phyloP scores from a whole-genome alignment of 2,797 vertebrate genomes.

The Delichon dasypus region DNA sequence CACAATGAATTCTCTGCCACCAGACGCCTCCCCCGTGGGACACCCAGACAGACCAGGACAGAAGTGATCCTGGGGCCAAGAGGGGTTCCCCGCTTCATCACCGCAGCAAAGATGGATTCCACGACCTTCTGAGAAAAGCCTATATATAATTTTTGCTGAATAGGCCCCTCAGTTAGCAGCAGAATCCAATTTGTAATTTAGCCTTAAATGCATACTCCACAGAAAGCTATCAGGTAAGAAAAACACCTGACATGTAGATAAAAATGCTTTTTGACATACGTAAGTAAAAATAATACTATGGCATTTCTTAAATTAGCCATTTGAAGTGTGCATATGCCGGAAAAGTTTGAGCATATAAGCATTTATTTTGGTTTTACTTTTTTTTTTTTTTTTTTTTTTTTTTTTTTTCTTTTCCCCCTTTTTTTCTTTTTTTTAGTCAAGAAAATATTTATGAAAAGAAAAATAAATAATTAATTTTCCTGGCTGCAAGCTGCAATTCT shows the following conservation, averaged over 20 bases:
- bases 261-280: slow-evolving; percentile 72
- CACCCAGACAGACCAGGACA: background rate
- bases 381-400: background rate
- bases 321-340: background rate
- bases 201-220: slow-evolving; percentile 71
- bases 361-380: slow-evolving; percentile 21
- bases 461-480: slow-evolving; percentile 77
- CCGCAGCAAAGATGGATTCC: slow-evolving; percentile 37
- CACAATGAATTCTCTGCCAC: background rate
- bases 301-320: slow-evolving; percentile 72
- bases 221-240: slow-evolving; percentile 61
- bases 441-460: slow-evolving; percentile 73
- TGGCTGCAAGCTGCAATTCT: slow-evolving; percentile 62
- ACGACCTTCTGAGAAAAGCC: slow-evolving; percentile 58
- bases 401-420: background rate
- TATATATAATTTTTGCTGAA: slow-evolving; percentile 69
- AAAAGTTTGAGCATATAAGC: slow-evolving; percentile 34
- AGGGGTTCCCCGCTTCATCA: slow-evolving; percentile 52
- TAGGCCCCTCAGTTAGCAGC: slow-evolving; percentile 65
- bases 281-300: slow-evolving; percentile 74
- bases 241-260: slow-evolving; percentile 60
- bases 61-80: slow-evolving; percentile 3
- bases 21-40: background rate
- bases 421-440: background rate
- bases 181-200: slow-evolving; percentile 77